Evolutionary conservation across 2,113 vertebrate genomes (phyloP).

Genomic region (Rutilus rutilus): DNA sequence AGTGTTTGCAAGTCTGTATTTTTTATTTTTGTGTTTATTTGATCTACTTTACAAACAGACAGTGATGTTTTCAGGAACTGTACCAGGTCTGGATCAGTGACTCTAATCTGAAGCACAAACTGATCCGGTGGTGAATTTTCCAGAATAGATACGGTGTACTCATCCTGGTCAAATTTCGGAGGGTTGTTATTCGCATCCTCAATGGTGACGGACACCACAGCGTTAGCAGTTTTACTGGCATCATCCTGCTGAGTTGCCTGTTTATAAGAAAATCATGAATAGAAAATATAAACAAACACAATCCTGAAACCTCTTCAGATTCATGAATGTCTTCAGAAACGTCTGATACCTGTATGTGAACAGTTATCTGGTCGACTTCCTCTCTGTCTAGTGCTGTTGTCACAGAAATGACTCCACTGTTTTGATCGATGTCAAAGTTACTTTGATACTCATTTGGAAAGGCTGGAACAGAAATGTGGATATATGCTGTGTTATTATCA

Average conservation of each 20-base stretch:
- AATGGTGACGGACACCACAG: constrained; percentile 72
- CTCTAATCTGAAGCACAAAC: constrained; percentile 66
- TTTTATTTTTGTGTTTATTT: no score
- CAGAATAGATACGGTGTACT: constrained; percentile 63
- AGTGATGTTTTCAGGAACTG: background rate
- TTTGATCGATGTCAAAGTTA: constrained; percentile 61
- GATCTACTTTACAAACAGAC: no score
- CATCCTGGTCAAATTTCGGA: constrained; percentile 67
- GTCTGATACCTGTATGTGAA: constrained; percentile 77
- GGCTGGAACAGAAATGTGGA: constrained; percentile 64
- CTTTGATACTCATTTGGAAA: constrained; percentile 59
- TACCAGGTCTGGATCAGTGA: constrained; percentile 77
- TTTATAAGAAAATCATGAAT: background rate
- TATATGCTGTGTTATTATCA: background rate
- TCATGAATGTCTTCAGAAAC: background rate
- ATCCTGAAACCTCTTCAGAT: background rate
- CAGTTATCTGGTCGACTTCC: constrained; percentile 62
- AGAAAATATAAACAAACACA: background rate
- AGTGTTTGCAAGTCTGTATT: no score
- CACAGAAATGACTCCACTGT: constrained; percentile 71
- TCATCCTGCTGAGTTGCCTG: constrained; percentile 79
- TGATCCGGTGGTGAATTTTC: constrained; percentile 74
- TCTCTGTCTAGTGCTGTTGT: constrained; percentile 73
- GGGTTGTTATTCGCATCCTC: constrained; percentile 74
- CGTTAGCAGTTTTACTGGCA: constrained; percentile 69